phyloP scores from a whole-genome alignment of 1,140 invertebrate genomes.

The Papilio polytes region DNA sequence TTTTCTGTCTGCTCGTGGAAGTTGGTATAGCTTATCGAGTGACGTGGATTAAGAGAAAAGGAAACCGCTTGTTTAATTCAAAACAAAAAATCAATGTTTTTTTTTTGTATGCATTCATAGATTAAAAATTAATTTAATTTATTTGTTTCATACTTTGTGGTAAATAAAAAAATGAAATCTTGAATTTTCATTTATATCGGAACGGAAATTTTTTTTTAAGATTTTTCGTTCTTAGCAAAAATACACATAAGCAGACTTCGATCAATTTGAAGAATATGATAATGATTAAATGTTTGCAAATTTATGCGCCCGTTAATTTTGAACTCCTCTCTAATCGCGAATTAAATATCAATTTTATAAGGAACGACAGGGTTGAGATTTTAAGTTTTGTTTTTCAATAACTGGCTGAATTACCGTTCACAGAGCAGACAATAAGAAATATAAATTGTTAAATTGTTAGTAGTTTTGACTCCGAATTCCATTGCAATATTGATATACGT shows the following conservation, averaged over 20 bases:
- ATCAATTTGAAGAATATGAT: too few relatives aligned
- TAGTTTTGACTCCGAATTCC: neutral
- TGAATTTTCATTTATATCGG: too few relatives aligned
- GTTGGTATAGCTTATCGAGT: conserved; percentile 47
- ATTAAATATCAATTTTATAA: conserved; percentile 19
- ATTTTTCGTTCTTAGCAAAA: too few relatives aligned
- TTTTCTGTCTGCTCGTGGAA: conserved; percentile 57
- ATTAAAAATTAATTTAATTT: too few relatives aligned
- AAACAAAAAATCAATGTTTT: neutral
- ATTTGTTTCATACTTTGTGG: too few relatives aligned
- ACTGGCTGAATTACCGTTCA: conserved; percentile 29
- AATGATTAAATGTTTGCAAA: neutral
- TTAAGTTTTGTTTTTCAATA: conserved; percentile 11
- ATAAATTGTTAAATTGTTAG: neutral
- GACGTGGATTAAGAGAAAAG: neutral
- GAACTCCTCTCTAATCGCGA: neutral
- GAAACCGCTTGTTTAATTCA: neutral
- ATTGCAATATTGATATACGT: neutral
- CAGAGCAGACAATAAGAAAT: conserved; percentile 33
- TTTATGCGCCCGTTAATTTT: neutral
- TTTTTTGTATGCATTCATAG: neutral
- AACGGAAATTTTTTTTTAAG: too few relatives aligned
- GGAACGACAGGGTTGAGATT: conserved; percentile 38
- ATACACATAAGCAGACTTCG: too few relatives aligned
- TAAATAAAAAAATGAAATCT: too few relatives aligned